Conservation (phyloP, 2,113 vertebrate genomes). For the Eolophus roseicapilla region DNA sequence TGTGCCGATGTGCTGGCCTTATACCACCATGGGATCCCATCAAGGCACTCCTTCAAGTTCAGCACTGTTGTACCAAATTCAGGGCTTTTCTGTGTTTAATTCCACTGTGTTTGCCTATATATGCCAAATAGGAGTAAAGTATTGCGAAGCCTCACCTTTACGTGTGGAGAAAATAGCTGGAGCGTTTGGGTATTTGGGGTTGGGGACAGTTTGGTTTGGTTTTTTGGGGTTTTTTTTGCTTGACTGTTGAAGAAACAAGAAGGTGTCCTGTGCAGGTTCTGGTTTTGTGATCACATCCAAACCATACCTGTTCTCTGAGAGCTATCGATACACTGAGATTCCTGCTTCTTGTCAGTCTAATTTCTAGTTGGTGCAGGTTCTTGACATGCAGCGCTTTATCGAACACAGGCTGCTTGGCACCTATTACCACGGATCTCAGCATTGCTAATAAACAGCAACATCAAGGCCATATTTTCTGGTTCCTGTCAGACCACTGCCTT, state of each 20-base stretch:
- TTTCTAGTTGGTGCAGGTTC: conserved; percentile 71
- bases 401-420: conserved; percentile 81
- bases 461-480: conserved; percentile 77
- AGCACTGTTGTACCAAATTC: neutral
- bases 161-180: neutral
- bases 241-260: neutral
- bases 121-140: neutral
- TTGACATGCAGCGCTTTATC: conserved; percentile 82
- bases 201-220: rapidly evolving
- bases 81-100: neutral
- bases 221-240: too few species aligned
- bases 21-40: neutral
- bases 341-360: conserved; percentile 67
- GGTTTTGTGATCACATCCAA: neutral
- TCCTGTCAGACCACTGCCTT: conserved; percentile 84
- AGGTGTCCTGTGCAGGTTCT: neutral
- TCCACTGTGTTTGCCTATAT: neutral
- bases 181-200: neutral
- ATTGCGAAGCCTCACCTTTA: neutral
- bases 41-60: neutral
- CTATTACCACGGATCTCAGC: conserved; percentile 79
- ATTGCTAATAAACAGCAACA: conserved; percentile 81
- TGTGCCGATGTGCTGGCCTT: rapidly evolving
- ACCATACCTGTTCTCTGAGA: neutral
- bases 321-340: neutral